Base-by-base conservation (phyloP, 2,113 vertebrate genomes). In the Cyphomyrus plagiostoma region DNA sequence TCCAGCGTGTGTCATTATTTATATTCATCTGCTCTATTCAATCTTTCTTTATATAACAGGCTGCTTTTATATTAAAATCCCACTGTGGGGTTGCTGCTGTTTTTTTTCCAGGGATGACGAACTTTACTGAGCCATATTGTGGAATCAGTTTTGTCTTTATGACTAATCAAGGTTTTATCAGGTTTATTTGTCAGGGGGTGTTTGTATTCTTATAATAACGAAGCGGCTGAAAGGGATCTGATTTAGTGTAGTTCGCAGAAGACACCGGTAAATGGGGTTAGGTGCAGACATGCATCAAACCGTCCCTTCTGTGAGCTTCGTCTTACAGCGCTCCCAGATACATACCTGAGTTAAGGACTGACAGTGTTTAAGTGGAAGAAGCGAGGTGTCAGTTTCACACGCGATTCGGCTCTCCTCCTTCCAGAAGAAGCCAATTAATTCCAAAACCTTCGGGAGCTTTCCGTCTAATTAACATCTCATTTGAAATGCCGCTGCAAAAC, bases 351-450 rank as follows among this genome's bases (percentile, higher is more conserved):
- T 90, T 92, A 91, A 92, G 89, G 80, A 91, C 89, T 89, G 89
- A 93, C 89, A 92, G 92, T 91, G 95, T 92, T 94, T 94, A 21
- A 21, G 93, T 92, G 93, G 93, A 91, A 87, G 66, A 92, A 92
- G 93, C 89, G 92, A 95, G 92, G 94, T 94, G 95, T 94, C 94
- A 95, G 92, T 94, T 95, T 94, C 94, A 94, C 94, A 94, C 92
- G 90, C 89, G 90, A 91, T 93, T 92, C 91, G 91, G 87, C 90
- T 92, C 90, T 92, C 90, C 90, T 92, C 91, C 89, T 89, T 91
- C 82, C 83, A 91, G 90, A 91, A 93, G 92, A 92, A 93, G 93
- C 94, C 94, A 96, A 96, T 96, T 95, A 94, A 94, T 94, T 94
- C 88, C 50, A 89, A 87, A 94, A 89, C 90, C 77, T 91, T 86